Evolutionary conservation across 2,113 vertebrate genomes (phyloP), one percentile per base, ranked within the genome.

Genomic region (Dipodomys merriami): DNA sequence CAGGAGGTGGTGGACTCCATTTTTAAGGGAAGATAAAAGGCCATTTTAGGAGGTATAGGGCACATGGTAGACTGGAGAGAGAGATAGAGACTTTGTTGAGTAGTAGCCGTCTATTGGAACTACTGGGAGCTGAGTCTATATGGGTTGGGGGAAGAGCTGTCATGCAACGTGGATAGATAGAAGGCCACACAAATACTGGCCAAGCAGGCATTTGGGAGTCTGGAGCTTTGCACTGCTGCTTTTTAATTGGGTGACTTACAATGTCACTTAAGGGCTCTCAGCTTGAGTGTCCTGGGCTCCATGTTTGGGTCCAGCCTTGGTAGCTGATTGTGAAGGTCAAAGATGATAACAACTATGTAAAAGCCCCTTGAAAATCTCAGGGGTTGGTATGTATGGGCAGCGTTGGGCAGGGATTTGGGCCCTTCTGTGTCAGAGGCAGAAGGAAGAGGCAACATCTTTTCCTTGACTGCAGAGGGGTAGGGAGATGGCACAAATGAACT

Each of bases 401-500:
- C 33, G 49, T 88, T 79, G 76, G 83, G 30, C 27, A 39, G 33
- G 27, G 27, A 13, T 35, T 76, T n/a, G 15, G 49, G 27, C 33
- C 10, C 23, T 76, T 57, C 30, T 27, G 15, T 46, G 15, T 78
- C 64, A 25, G 57, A 46, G 69, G 76, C 39, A 82, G 83, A 80
- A 77, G 25, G 65, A 23, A 0, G 30, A 81, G 81, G 57, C 74
- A 71, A 27, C 30, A 29, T 74, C 49, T 73, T 30, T 77, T 67
- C 12, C n/a, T 87, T 53, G 77, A 25, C 7, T 19, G 8, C 2
- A 2, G 10, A 10, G 12, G 85, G 65, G 13, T 1, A 53, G 18
- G 22, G 2, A 3, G 46, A 29, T 0, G 1, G 23, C 33, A 30
- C 60, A 19, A 12, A 1, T 27, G 46, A 67, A 9, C 60, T n/a